Conservation (phyloP, 1,140 invertebrate species). For the Trachelipus rathkii region DNA sequence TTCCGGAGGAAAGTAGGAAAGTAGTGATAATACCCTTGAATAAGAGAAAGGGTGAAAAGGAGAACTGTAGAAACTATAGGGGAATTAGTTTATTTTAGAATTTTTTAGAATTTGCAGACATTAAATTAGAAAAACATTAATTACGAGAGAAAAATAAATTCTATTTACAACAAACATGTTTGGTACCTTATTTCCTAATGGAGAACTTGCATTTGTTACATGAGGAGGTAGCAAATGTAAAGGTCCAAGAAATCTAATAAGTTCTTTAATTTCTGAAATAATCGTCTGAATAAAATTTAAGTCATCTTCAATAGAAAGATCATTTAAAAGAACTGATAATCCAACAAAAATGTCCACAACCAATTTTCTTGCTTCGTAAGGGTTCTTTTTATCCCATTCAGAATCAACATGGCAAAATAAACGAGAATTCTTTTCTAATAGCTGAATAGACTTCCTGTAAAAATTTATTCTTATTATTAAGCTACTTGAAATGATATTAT, state of each 20-base stretch:
- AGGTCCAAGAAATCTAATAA: background rate
- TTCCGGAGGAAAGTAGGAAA: too few relatives aligned
- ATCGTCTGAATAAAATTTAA: background rate
- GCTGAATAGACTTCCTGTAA: background rate
- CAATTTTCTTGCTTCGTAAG: background rate
- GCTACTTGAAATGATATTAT: too few relatives aligned
- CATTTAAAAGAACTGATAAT: background rate
- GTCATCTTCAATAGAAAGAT: background rate
- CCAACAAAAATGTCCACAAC: background rate
- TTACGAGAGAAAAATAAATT: too few relatives aligned
- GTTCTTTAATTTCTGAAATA: background rate
- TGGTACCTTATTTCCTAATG: conserved; percentile 1
- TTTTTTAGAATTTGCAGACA: too few relatives aligned
- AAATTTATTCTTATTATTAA: too few relatives aligned
- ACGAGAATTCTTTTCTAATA: background rate
- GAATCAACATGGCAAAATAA: background rate
- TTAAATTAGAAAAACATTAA: too few relatives aligned
- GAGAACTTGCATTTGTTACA: background rate
- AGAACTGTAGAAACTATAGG: too few relatives aligned
- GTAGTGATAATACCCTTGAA: too few relatives aligned
- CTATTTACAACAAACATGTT: too few relatives aligned
- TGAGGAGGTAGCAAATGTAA: background rate
- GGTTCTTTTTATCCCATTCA: background rate
- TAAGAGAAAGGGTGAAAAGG: too few relatives aligned
- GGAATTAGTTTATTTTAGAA: too few relatives aligned